These are phyloP conservation scores for Sisor rabdophorus DNA, from an alignment of 2,113 vertebrate species.

Conservation along the genomic window DNA sequence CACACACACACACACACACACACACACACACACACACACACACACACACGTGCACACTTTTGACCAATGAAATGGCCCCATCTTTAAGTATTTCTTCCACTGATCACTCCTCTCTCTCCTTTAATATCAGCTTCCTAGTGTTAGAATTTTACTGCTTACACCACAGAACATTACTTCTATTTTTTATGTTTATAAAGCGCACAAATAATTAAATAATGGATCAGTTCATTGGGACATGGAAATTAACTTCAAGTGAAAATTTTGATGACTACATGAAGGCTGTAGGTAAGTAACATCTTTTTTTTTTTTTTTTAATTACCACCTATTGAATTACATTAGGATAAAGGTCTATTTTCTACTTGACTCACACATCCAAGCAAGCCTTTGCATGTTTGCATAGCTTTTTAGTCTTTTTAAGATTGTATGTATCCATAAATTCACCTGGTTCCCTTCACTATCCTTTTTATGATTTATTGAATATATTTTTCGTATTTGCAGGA, in stretches of 20 bases:
- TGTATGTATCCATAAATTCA: neutral
- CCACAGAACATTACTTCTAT: neutral
- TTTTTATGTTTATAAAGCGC: neutral
- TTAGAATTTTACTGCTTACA: neutral
- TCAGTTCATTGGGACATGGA: slow-evolving; percentile 75
- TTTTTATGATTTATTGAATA: neutral
- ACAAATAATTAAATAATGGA: slow-evolving; percentile 67
- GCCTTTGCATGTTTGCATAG: neutral
- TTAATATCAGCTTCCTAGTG: neutral
- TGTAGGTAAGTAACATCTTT: slow-evolving; percentile 64
- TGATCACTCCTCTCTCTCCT: neutral
- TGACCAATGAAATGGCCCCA: slow-evolving; percentile 4
- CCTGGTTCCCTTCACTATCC: too few species aligned
- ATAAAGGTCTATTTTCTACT: too few species aligned
- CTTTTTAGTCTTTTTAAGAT: neutral
- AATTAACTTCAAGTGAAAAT: slow-evolving; percentile 70
- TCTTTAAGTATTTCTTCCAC: neutral
- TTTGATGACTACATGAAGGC: slow-evolving; percentile 81
- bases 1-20: neutral
- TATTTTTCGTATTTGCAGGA: slow-evolving; percentile 56
- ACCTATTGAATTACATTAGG: neutral
- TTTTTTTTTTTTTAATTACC: neutral
- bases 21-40: neutral
- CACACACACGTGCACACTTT: too few species aligned
- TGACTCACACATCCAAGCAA: neutral